Conservation (phyloP, 2,888 invertebrate genomes). For the Fabriciana adippe region DNA sequence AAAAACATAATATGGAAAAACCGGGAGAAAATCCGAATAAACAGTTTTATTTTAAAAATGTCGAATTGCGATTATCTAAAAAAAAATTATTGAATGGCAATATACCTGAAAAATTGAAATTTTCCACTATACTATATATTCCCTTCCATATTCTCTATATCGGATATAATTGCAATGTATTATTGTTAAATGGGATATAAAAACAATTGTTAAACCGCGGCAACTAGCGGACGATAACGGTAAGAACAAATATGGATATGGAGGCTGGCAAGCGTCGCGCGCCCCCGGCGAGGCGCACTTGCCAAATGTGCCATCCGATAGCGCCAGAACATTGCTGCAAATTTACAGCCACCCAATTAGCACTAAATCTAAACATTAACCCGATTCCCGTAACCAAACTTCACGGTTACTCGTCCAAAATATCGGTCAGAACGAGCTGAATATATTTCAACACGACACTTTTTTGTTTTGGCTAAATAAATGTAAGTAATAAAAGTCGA, state of each 20-base stretch:
- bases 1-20: too few relatives aligned
- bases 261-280: slow-evolving; percentile 64
- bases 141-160: slow-evolving; percentile 12
- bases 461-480: slow-evolving; percentile 49
- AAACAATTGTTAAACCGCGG: slow-evolving; percentile 71
- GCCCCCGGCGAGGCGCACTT: slow-evolving; percentile 61
- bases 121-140: background rate
- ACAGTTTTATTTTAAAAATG: too few relatives aligned
- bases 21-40: too few relatives aligned
- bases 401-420: slow-evolving; percentile 65
- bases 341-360: slow-evolving; percentile 81
- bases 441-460: slow-evolving; percentile 58
- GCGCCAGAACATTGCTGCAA: slow-evolving; percentile 76
- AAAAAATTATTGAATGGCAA: too few relatives aligned
- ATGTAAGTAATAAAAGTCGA: slow-evolving; percentile 4
- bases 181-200: slow-evolving; percentile 51
- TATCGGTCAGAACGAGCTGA: slow-evolving; percentile 64
- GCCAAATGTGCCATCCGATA: slow-evolving; percentile 81
- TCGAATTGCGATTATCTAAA: too few relatives aligned
- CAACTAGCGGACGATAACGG: slow-evolving; percentile 54
- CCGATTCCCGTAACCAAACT: slow-evolving; percentile 77
- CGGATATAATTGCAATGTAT: slow-evolving; percentile 30
- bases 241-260: slow-evolving; percentile 60
- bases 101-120: background rate
- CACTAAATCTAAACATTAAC: slow-evolving; percentile 83